phyloP scores from a whole-genome alignment of 2,797 vertebrate genomes.

The Falco rusticolus region DNA sequence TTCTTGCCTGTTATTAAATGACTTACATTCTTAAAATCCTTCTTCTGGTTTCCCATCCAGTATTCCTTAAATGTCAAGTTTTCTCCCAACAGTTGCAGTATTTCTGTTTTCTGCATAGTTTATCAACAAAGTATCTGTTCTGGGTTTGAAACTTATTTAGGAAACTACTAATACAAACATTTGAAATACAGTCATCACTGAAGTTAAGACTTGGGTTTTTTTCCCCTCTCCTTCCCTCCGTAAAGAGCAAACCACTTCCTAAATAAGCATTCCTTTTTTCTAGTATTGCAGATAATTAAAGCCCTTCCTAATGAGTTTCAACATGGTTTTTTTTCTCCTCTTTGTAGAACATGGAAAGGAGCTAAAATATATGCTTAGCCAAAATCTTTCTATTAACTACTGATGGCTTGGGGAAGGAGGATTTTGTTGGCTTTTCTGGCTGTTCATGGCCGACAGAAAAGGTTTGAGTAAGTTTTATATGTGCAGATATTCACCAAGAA shows the following conservation, averaged over 20 bases:
- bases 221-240: neutral
- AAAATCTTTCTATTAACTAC: neutral
- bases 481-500: neutral
- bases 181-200: neutral
- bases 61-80: neutral
- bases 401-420: neutral
- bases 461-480: neutral
- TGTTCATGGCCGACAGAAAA: neutral
- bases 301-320: neutral
- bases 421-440: neutral
- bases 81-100: neutral
- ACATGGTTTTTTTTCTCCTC: fast-evolving
- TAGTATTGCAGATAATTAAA: neutral
- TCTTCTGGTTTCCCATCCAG: neutral
- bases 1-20: neutral
- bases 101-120: neutral
- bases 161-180: neutral
- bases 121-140: neutral
- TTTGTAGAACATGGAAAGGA: neutral
- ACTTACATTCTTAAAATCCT: neutral
- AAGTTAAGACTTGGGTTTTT: neutral
- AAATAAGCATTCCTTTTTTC: neutral
- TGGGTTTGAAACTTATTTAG: neutral
- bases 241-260: neutral
- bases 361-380: neutral